Base-by-base conservation (phyloP, 2,888 invertebrate genomes). In the Dolichopus griseipennis region DNA sequence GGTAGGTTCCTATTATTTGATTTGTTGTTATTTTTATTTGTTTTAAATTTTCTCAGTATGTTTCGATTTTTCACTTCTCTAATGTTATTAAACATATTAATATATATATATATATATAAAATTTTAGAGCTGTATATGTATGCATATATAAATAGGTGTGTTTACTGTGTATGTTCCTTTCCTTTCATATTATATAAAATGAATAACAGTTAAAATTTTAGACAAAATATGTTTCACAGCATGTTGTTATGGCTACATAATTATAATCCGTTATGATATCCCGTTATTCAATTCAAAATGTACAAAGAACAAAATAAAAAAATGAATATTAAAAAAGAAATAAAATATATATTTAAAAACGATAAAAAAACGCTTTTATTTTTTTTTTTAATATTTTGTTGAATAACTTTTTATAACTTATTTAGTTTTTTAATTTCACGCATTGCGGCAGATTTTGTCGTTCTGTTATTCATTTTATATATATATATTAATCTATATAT, bases 351-450 rank as follows among this genome's bases (percentile, higher is more conserved):
- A 18, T 52, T 52, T 52, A 52, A 52, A 41, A 41, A 41, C 41
- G 9, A 41, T 41, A 41, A 41, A 52, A 52, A 18, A n/a, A 12
- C 4, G 12, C 15, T 43, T 12, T 15, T n/a, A n/a, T 52, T 52
- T 52, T 52, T 52, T 52, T 18, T 52, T n/a, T n/a, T n/a, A n/a
- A n/a, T n/a, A n/a, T n/a, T n/a, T 52, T 52, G n/a, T 52, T 52
- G 5, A 18, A 18, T 52, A 52, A 52, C 37, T 52, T 52, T 43
- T 52, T 6, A 52, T 52, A 18, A 18, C 52, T 18, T 41, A 12
- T 41, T 41, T 41, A 41, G 41, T 41, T 52, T 52, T 52, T 52
- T 52, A 18, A 52, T 52, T 52, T 52, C 52, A 52, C 52, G 52
- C 52, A 52, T 18, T 52, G 52, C 52, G 52, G 52, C 18, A 52